phyloP scores from a whole-genome alignment of 2,888 invertebrate species.

The Hermaeophaga mercurialis region DNA sequence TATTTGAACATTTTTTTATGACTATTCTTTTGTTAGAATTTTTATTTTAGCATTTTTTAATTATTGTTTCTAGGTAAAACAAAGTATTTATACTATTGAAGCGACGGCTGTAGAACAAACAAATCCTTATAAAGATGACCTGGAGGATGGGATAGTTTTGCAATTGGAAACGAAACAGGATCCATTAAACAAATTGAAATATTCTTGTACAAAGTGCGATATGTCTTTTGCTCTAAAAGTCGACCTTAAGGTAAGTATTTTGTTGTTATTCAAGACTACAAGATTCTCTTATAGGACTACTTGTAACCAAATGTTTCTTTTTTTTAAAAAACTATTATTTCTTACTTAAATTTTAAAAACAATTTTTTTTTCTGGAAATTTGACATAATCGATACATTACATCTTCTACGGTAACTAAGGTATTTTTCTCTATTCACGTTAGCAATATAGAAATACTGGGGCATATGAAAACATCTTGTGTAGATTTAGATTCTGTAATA shows the following conservation, averaged over 20 bases:
- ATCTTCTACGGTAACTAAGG: too few species aligned
- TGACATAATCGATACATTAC: too few species aligned
- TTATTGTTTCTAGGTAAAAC: constrained; percentile 30
- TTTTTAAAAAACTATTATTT: background rate
- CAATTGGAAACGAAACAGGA: constrained; percentile 8
- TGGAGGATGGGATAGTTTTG: constrained; percentile 21
- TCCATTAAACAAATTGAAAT: constrained; percentile 44
- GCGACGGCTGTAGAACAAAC: constrained; percentile 25
- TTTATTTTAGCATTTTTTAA: too few species aligned
- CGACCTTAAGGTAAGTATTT: constrained; percentile 52
- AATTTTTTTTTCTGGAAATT: background rate
- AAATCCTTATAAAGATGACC: constrained; percentile 11
- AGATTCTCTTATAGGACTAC: background rate
- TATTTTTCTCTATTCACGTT: too few species aligned
- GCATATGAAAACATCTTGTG: too few species aligned
- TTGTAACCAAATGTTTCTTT: background rate
- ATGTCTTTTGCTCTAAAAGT: constrained; percentile 54
- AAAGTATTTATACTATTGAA: constrained; percentile 34
- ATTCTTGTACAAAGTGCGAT: constrained; percentile 55
- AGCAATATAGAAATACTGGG: too few species aligned
- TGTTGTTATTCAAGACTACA: too few species aligned
- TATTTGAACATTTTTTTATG: too few species aligned
- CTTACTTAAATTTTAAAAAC: background rate
- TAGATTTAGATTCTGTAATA: too few species aligned
- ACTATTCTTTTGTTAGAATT: too few species aligned